Conservation (phyloP, 2,797 vertebrate species). For the Danio tinwini region DNA sequence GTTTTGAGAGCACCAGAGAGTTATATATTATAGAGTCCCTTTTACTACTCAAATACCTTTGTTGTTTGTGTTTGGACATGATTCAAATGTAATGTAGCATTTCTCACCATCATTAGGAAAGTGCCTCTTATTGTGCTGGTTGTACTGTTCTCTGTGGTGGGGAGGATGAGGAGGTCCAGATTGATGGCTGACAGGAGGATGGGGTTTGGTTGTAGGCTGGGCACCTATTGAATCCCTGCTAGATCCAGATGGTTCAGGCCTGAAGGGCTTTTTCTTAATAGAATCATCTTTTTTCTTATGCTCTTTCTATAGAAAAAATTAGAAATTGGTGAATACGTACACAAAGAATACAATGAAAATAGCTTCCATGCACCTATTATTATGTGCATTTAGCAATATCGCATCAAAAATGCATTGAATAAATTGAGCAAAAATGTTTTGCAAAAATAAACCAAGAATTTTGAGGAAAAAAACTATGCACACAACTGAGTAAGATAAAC, state of each 20-base stretch:
- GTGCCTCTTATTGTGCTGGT: constrained; percentile 87
- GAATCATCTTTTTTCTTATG: constrained; percentile 93
- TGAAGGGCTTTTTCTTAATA: constrained; percentile 84
- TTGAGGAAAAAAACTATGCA: no score
- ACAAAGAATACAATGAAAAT: background rate
- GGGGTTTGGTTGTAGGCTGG: constrained; percentile 83
- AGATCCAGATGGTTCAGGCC: constrained; percentile 88
- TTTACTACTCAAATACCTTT: no score
- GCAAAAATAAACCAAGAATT: no score
- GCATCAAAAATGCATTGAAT: no score
- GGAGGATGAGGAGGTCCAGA: constrained; percentile 80
- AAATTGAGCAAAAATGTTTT: no score
- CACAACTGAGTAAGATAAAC: no score
- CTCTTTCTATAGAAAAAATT: constrained; percentile 78
- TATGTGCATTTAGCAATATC: no score
- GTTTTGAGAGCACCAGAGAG: no score
- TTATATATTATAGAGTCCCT: no score
- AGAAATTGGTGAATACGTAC: background rate
- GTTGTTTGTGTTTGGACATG: background rate
- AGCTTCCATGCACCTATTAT: no score
- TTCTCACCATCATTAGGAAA: constrained; percentile 83
- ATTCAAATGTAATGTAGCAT: background rate
- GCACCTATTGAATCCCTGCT: constrained; percentile 87
- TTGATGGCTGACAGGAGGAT: constrained; percentile 74
- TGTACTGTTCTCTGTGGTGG: constrained; percentile 90